Base-by-base conservation (phyloP, 2,888 invertebrate species). In the Noctua comes region DNA sequence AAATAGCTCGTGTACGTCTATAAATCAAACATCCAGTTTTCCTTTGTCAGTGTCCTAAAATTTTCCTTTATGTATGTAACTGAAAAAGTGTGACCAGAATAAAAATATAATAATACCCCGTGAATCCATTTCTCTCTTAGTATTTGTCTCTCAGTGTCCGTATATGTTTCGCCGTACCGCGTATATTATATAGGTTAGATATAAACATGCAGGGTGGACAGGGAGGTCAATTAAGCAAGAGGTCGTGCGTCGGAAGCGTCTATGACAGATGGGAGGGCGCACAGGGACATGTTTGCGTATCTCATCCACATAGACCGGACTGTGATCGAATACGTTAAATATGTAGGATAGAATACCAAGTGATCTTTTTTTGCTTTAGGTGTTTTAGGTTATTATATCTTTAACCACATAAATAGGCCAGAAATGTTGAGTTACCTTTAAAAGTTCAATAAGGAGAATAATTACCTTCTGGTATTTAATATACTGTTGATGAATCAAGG, bases 171-270 rank as follows among this genome's bases (percentile, higher is more conserved):
- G 31, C 18, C 18, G 18, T 31, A 18, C 8, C 8, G n/a, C 62
- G 59, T 69, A 65, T 27, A 74, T 54, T 40, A 62, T 66, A 16
- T 36, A 83, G 40, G 75, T 84, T 43, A 66, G 66, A 27, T 43
- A 43, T 66, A 43, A 16, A 70, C 36, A 78, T 72, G 73, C 59
- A 69, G 82, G 86, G 89, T 89, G 86, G 88, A 85, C 88, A 89
- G 90, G 89, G 92, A 91, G 93, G 93, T 93, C 93, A 94, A 95
- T 95, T 95, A 95, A 93, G 91, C 91, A 93, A 91, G 91, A 91
- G 91, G 91, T 88, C 90, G 85, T 88, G 88, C 82, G 91, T 89
- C 93, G 92, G 93, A 94, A 93, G 92, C 90, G 86, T 79, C 86
- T 91, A 92, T 94, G 94, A 95, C 93, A 91, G 93, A 95, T 95